Evolutionary conservation across 2,888 invertebrate genomes (phyloP).

Genomic region (Pegoplata infirma): DNA sequence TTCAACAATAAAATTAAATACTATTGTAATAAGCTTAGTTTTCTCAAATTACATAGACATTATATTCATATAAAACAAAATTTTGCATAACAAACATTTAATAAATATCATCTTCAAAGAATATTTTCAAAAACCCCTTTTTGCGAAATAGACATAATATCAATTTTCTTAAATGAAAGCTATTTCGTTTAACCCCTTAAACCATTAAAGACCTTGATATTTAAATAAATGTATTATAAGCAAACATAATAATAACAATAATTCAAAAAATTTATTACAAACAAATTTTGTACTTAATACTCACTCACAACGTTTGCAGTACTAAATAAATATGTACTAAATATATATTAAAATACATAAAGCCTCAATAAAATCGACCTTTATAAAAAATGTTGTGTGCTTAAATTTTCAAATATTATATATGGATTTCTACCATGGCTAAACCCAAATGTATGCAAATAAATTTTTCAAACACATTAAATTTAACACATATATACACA

Average conservation of each 20-base stretch:
- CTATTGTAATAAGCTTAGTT: too few species aligned
- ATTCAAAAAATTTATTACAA: slow-evolving; percentile 6
- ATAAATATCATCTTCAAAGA: too few species aligned
- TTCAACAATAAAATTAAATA: too few species aligned
- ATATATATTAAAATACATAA: neutral
- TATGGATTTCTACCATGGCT: neutral
- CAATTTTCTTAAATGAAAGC: neutral
- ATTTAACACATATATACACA: neutral
- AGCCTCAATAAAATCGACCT: neutral
- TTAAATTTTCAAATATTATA: neutral
- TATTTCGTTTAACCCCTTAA: neutral
- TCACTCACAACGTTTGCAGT: slow-evolving; percentile 17
- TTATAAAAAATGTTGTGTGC: neutral
- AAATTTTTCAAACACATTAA: slow-evolving; percentile 19
- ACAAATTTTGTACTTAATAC: slow-evolving; percentile 24
- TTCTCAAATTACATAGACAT: too few species aligned
- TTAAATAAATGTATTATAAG: neutral
- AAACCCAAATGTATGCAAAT: neutral
- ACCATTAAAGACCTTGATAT: neutral
- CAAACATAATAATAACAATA: slow-evolving; percentile 2
- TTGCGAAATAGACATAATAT: too few species aligned
- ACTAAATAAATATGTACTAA: slow-evolving; percentile 35
- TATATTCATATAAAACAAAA: too few species aligned
- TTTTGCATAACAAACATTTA: too few species aligned
- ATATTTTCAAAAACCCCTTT: too few species aligned